These are phyloP conservation scores for Prolemur simus DNA, from an alignment of 2,113 vertebrate species.

Conservation along the genomic window DNA sequence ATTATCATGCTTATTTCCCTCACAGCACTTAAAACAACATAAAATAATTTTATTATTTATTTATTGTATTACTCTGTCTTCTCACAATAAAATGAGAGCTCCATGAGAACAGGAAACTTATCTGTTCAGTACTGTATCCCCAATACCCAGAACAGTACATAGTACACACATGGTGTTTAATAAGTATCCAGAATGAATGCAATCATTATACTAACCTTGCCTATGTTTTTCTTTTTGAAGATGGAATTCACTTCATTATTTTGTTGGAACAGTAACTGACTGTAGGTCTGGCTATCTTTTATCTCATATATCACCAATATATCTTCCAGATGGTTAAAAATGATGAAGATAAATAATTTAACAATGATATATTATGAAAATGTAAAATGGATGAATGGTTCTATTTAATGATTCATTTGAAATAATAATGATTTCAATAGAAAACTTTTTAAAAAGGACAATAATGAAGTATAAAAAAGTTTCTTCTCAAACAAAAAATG, in stretches of 20 bases:
- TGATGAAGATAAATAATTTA: neutral
- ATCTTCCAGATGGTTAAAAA: neutral
- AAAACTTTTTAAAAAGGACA: neutral
- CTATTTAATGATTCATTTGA: constrained; percentile 24
- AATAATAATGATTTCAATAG: constrained; percentile 22
- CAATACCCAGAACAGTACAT: neutral
- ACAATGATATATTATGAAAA: neutral
- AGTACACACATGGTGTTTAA: neutral
- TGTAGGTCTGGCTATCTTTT: neutral
- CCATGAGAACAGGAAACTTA: neutral
- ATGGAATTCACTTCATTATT: neutral
- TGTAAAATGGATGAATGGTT: neutral
- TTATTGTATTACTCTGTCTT: neutral
- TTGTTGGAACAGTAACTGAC: constrained; percentile 9
- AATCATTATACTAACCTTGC: neutral
- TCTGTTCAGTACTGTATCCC: neutral
- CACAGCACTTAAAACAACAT: neutral
- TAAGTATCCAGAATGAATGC: neutral
- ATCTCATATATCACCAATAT: neutral
- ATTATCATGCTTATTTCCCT: neutral
- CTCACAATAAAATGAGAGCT: neutral
- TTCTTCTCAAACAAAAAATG: constrained; percentile 28
- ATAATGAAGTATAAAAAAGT: constrained; percentile 12
- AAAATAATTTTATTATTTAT: neutral
- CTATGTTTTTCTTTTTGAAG: neutral